Base-by-base conservation (phyloP, 1,140 invertebrate genomes). In the Cydia strobilella region DNA sequence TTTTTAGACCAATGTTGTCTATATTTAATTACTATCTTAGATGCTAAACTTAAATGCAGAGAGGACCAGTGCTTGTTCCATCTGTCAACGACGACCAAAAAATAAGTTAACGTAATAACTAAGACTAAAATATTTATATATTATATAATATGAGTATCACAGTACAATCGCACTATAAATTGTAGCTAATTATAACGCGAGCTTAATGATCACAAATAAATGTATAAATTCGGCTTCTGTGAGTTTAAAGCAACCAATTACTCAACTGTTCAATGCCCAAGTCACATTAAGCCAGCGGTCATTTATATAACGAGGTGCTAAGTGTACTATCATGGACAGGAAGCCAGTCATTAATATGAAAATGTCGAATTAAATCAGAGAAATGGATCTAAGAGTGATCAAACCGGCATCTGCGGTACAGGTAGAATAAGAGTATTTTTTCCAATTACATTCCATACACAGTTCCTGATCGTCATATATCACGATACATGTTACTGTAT, bases 351-450 rank as follows among this genome's bases (percentile, higher is more conserved):
- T 69, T 69, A 69, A 69, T 69, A 69, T 25, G 65, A 69, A 69
- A 69, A 69, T 69, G 65, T 69, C 31, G 65, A 69, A 69, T 69
- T 69, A 69, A 69, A 69, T 69, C 65, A 69, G 65, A 69, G 65
- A 69, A 69, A 69, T 69, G 65, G 65, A 69, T 69, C 65, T 31
- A 23, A 66, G 27, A 69, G 65, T 39, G 27, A 69, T 39, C 25
- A 18, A 35, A 69, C 65, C 65, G 65, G 65, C 65, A n/a, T 3
- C 4, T n/a, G 65, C 31, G 13, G 65, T 69, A 9, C 65, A 42
- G 35, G 65, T 18, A 35, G 63, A 20, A 20, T 59, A 27, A 66
- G 9, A 18, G 27, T 39, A 42, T 39, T 69, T 69, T 69, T 69
- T 69, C 31, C 15, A 15, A 23, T 59, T 59, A n/a, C 7, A 59